Evolutionary conservation across 2,888 invertebrate genomes (phyloP), one percentile per base, ranked within the genome.

Genomic region (Tipula unca): DNA sequence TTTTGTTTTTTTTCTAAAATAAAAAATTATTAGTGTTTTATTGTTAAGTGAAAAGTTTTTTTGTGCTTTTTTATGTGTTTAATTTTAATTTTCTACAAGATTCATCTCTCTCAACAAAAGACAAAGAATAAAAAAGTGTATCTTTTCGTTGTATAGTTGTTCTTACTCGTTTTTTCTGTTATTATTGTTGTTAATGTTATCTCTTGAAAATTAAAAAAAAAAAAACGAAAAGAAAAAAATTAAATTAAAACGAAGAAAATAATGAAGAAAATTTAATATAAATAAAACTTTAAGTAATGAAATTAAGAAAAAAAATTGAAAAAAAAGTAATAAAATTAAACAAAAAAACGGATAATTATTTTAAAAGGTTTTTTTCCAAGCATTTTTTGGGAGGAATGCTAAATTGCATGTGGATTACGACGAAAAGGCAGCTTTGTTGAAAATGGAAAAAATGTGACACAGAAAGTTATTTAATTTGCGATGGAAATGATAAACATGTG

Each of bases 271-370:
- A 69, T 69, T 69, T 69, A 69, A 69, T 69, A 69, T 69, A 69
- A 69, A 69, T 69, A 69, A 69, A 69, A 69, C 69, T 69, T 69
- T 69, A 69, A 69, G 69, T 69, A 69, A 69, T 69, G 69, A 69
- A 69, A 69, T 69, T 69, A 69, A 69, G 8, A 42, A 42, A 42
- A 42, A 14, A 69, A 48, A 48, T n/a, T 39, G n/a, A n/a, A 48
- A 69, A 69, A 25, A 69, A 69, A 20, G 69, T 69, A 69, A 69
- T 69, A 69, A 69, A 69, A 69, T 69, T 69, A 69, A 69, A 69
- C 25, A 69, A 69, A 69, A 69, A 69, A 69, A 25, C 25, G 69
- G 69, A 69, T 69, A 69, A 69, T 69, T 69, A 69, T 69, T 69
- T 69, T 69, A 69, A 69, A 69, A 69, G 69, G 69, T 69, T 69